Conservation (phyloP, 2,797 vertebrate genomes). For the Austrolebias charrua region DNA sequence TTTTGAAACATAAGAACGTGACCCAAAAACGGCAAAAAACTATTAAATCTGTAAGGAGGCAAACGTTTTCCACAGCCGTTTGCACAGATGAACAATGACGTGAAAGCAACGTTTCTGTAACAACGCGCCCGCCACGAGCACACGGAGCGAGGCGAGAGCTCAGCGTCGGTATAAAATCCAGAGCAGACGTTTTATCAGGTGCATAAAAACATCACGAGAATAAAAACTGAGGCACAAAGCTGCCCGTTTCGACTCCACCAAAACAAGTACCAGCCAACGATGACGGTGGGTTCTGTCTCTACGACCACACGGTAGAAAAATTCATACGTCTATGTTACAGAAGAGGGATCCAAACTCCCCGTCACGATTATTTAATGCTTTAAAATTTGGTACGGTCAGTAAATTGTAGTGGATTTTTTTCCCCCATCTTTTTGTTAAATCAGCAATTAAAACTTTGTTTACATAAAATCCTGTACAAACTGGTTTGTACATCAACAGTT, state of each 20-base stretch:
- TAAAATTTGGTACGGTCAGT: slow-evolving; percentile 52
- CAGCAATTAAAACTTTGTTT: slow-evolving; percentile 55
- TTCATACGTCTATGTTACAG: slow-evolving; percentile 66
- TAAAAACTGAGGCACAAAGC: slow-evolving; percentile 72
- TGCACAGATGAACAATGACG: slow-evolving; percentile 28
- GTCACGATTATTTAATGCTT: slow-evolving; percentile 51
- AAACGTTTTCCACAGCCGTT: not conserved
- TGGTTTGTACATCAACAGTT: slow-evolving; percentile 44
- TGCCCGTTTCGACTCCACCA: slow-evolving; percentile 61
- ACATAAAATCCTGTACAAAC: slow-evolving; percentile 60
- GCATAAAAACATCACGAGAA: slow-evolving; percentile 65
- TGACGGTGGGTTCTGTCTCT: slow-evolving; percentile 42
- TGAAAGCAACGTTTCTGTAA: slow-evolving; percentile 35
- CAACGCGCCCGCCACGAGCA: not conserved
- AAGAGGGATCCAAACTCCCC: slow-evolving; percentile 41
- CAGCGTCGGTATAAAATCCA: slow-evolving; percentile 53
- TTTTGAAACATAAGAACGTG: too few relatives aligned
- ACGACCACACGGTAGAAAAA: slow-evolving; percentile 50
- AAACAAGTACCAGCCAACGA: slow-evolving; percentile 51
- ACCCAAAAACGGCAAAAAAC: too few relatives aligned
- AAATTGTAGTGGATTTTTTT: slow-evolving; percentile 43
- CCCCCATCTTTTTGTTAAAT: slow-evolving; percentile 28
- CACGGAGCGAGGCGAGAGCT: slow-evolving; percentile 46
- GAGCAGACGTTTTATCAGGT: slow-evolving; percentile 45
- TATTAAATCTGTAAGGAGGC: too few relatives aligned